Conservation (phyloP, 2,113 vertebrate species). For the Dolichallabes microphthalmus region DNA sequence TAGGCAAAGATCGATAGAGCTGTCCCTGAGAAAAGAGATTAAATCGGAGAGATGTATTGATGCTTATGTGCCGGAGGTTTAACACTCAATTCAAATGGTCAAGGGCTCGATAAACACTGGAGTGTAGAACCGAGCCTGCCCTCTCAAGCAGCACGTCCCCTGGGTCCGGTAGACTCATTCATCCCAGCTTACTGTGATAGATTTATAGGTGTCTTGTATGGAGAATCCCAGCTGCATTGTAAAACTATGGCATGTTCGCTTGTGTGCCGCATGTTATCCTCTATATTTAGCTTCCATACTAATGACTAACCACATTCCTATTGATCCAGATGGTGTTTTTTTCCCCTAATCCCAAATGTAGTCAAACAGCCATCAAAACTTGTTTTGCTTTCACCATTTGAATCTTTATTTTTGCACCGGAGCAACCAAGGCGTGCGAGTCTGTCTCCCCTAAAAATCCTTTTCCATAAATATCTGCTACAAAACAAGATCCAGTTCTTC, state of each 20-base stretch:
- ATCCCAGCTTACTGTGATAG: not conserved
- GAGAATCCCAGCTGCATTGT: not conserved
- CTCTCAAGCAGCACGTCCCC: constrained; percentile 13
- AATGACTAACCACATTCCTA: not conserved
- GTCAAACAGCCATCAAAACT: not conserved
- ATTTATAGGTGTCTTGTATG: constrained; percentile 12
- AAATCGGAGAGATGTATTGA: constrained; percentile 67
- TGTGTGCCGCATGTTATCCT: constrained; percentile 1
- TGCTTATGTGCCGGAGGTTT: constrained; percentile 70
- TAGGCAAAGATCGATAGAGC: constrained; percentile 71
- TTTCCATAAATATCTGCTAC: not conserved
- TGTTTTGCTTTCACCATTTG: not conserved
- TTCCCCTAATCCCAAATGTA: not conserved
- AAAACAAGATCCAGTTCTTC: not conserved
- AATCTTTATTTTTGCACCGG: not conserved
- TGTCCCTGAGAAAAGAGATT: constrained; percentile 66
- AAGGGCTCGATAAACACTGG: constrained; percentile 70
- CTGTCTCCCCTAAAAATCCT: not conserved
- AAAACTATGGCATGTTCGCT: not conserved
- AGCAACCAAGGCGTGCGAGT: not conserved
- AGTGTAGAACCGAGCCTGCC: constrained; percentile 11
- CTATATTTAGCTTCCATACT: not conserved
- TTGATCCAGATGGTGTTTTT: not conserved
- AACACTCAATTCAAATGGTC: constrained; percentile 71
- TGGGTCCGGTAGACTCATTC: not conserved